These are phyloP conservation scores for Volucella bombylans DNA, from an alignment of 2,888 invertebrate genomes.

Conservation along the genomic window DNA sequence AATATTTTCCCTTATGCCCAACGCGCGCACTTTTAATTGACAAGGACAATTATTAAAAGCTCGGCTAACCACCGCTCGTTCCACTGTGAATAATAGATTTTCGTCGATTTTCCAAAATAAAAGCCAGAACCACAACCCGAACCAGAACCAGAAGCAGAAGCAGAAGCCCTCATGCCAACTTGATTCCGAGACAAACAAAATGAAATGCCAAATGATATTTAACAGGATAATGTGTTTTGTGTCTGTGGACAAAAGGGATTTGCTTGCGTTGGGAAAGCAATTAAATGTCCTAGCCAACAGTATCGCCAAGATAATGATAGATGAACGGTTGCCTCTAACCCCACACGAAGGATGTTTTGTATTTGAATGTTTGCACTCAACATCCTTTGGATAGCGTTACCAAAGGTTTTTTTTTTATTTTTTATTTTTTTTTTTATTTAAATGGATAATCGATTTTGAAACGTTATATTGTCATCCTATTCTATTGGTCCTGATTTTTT, in stretches of 20 bases:
- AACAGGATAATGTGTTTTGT: slow-evolving; percentile 47
- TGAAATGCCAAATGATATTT: slow-evolving; percentile 63
- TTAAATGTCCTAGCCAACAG: slow-evolving; percentile 48
- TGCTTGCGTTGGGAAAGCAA: slow-evolving; percentile 48
- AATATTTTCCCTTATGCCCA: slow-evolving; percentile 49
- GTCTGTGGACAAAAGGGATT: slow-evolving; percentile 67
- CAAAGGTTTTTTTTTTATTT: too few species aligned
- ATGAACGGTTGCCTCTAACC: slow-evolving; percentile 25
- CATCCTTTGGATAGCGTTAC: too few species aligned
- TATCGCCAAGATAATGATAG: slow-evolving; percentile 60
- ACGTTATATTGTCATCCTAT: too few species aligned
- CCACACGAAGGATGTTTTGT: slow-evolving; percentile 27
- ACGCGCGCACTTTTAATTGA: slow-evolving; percentile 59
- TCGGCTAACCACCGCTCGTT: slow-evolving; percentile 39
- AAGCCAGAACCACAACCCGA: slow-evolving; percentile 24
- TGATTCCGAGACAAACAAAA: slow-evolving; percentile 5
- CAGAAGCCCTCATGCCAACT: neutral
- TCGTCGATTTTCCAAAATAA: slow-evolving; percentile 45
- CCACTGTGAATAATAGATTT: slow-evolving; percentile 61
- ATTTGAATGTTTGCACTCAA: slow-evolving; percentile 47
- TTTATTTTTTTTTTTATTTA: too few species aligned
- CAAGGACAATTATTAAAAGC: slow-evolving; percentile 63
- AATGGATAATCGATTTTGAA: too few species aligned
- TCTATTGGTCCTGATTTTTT: too few species aligned
- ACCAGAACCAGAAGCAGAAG: neutral